Conservation (phyloP, 1,140 invertebrate species). For the Drosophila prosaltans region DNA sequence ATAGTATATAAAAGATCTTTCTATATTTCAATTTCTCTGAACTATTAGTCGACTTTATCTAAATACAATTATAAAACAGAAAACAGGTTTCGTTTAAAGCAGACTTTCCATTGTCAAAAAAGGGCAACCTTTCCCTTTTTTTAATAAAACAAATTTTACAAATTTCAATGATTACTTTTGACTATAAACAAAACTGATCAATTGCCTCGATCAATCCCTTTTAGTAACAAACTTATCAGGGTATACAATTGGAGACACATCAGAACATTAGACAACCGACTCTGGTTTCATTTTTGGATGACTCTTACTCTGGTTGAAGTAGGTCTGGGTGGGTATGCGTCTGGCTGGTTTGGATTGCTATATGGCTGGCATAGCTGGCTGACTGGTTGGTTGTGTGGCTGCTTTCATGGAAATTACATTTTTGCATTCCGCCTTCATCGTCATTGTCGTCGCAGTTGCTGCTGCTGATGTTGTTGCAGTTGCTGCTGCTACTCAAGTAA, state of each 20-base stretch:
- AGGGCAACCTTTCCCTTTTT: too few relatives aligned
- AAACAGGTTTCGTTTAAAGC: too few relatives aligned
- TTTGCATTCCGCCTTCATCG: constrained; percentile 61
- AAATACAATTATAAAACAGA: too few relatives aligned
- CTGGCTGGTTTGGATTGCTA: constrained; percentile 2
- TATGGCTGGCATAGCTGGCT: neutral
- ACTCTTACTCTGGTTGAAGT: constrained; percentile 32
- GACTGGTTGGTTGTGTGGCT: constrained; percentile 31
- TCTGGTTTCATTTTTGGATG: constrained; percentile 3
- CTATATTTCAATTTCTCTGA: too few relatives aligned
- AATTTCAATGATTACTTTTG: too few relatives aligned
- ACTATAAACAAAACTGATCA: too few relatives aligned
- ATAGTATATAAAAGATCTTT: too few relatives aligned
- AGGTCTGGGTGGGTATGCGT: constrained; percentile 17
- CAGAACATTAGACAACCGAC: neutral
- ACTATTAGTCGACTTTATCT: too few relatives aligned
- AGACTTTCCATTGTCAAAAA: too few relatives aligned
- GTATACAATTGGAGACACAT: neutral
- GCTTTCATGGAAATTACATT: constrained; percentile 81
- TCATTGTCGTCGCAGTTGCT: constrained; percentile 13
- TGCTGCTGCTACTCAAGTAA: constrained; percentile 77
- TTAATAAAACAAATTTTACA: too few relatives aligned
- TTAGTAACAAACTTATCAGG: neutral
- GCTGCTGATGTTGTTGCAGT: constrained; percentile 10
- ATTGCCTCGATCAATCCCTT: too few relatives aligned